Percentiles rank a stretch among this genome's conserved stretches.
Conservation (phyloP, 1,140 invertebrate species). For the Apis laboriosa region DNA sequence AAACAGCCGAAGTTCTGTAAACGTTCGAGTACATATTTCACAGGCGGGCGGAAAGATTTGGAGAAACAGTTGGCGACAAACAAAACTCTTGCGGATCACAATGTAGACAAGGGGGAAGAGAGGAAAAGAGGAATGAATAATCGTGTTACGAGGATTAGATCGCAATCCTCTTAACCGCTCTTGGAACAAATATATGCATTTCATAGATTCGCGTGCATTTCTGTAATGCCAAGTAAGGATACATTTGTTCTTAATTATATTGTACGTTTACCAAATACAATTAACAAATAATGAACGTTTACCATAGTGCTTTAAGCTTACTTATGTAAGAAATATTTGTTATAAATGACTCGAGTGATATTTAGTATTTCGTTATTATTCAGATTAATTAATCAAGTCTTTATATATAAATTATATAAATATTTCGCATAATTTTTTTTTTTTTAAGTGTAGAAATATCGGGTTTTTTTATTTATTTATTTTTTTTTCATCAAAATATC, state of each 20-base stretch:
- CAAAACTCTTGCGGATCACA: not conserved
- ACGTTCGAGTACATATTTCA: not conserved
- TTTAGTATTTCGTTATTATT: too few species aligned
- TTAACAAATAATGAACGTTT: too few species aligned
- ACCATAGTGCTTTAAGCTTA: too few species aligned
- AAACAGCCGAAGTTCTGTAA: conserved; percentile 25
- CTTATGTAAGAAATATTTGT: too few species aligned
- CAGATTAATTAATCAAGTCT: too few species aligned
- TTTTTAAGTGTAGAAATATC: too few species aligned
- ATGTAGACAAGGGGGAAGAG: not conserved
- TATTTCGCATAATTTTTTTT: too few species aligned
- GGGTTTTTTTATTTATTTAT: too few species aligned
- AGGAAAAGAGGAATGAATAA: conserved; percentile 23
- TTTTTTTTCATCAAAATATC: too few species aligned
- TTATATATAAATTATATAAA: too few species aligned
- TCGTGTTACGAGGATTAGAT: conserved; percentile 37
- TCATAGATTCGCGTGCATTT: not conserved
- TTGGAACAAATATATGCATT: not conserved
- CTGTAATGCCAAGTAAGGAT: not conserved
- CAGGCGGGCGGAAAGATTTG: conserved; percentile 25
- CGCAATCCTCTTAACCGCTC: conserved; percentile 6
- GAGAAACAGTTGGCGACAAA: conserved; percentile 34
- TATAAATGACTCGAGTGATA: too few species aligned
- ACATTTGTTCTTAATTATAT: not conserved
- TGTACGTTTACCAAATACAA: too few species aligned